Evolutionary conservation across 2,113 vertebrate genomes (phyloP), one percentile per base, ranked within the genome.

Genomic region (Siniperca knerii): DNA sequence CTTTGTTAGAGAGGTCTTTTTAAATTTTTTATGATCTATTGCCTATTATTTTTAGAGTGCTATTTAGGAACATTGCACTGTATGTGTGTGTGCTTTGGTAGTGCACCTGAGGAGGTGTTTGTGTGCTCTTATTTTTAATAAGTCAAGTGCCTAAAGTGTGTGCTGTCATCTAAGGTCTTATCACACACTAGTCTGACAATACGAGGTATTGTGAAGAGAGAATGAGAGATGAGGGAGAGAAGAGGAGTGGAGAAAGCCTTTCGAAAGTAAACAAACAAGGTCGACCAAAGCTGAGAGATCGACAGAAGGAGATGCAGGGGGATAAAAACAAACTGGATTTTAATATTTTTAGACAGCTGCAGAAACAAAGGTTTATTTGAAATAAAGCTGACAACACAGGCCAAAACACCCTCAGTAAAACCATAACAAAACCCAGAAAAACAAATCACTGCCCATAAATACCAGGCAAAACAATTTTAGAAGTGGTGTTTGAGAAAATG

Each of bases 331-430:
- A 77, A 81, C 13, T 35, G 21, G 33, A 79, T 88, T 79, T 62
- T 46, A 66, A 82, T 81, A 81, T 83, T 84, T 83, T 66, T 37
- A 65, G 46, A 10, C 58, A 69, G 70, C 69, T 57, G 52, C 75
- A 40, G 42, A 90, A 78, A 67, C 44, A 86, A 81, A 79, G 29
- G 11, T 70, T 78, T 84, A 66, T 81, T 85, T 84, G 60, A 42
- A 72, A 35, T 40, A 15, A 70, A 57, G 71, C 18, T 71, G 64
- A 84, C 80, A 77, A 78, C 71, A 72, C 35, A 52, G 48, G 75
- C 16, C 29, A 40, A 67, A 60, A 52, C 42, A 64, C 37, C 42
- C 1, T 52, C 18, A 16, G 40, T 18, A n/a, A 78, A 71, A 52
- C 50, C 20, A 54, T 13, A 25, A 40, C 7, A 44, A 50, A 86